A percentile compares a stretch with the other conserved stretches of the same genome.
Evolutionary conservation across 2,113 vertebrate species (phyloP).

Genomic region (Eupsittula cactorum): DNA sequence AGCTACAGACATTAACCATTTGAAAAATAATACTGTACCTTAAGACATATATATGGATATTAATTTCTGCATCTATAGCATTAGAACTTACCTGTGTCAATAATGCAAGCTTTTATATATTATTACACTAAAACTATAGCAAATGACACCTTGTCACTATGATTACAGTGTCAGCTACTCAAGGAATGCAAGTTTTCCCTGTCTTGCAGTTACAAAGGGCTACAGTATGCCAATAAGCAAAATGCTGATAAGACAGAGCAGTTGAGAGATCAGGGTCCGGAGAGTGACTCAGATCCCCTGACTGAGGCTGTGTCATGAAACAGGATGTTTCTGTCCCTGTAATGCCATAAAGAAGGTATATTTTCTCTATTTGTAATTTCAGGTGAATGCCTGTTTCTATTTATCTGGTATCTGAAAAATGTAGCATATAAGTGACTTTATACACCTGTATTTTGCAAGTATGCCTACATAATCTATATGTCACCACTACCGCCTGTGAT

Average conservation of each 20-base stretch:
- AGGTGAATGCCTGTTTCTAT: background rate
- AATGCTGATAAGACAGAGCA: background rate
- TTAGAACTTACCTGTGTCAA: background rate
- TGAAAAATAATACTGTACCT: background rate
- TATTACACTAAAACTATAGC: background rate
- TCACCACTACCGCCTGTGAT: background rate
- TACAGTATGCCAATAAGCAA: background rate
- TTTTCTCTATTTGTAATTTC: background rate
- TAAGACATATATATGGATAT: background rate
- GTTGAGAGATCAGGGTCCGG: background rate
- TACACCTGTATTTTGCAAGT: background rate
- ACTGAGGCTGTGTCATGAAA: background rate
- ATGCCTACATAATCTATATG: background rate
- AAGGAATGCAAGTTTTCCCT: background rate
- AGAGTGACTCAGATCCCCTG: rapidly evolving
- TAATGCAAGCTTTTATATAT: background rate
- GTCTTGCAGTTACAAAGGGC: background rate
- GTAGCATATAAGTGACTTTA: background rate
- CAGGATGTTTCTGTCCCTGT: background rate
- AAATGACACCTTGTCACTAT: background rate
- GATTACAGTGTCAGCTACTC: background rate
- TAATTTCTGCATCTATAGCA: background rate
- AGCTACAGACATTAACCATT: background rate
- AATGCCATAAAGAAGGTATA: background rate
- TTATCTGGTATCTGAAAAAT: background rate